A percentile compares a stretch with the other conserved stretches of the same genome.
Conservation (phyloP, 2,113 vertebrate species). For the Stercorarius parasiticus region DNA sequence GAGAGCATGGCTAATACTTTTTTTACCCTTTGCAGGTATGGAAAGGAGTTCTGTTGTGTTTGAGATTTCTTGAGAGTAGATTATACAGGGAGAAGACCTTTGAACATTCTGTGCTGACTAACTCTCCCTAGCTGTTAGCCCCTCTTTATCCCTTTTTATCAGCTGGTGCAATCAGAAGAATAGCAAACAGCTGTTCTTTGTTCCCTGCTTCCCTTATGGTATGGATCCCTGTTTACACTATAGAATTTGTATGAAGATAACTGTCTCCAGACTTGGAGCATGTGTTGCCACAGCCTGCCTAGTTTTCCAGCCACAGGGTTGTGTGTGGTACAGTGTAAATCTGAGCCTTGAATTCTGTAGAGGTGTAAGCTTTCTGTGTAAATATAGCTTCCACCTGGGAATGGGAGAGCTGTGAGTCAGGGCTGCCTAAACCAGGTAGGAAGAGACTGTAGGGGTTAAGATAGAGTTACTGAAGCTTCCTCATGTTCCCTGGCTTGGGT, state of each 20-base stretch:
- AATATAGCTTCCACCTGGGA: neutral
- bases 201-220: neutral
- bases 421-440: neutral
- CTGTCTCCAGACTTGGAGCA: neutral
- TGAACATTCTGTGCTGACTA: fast-evolving
- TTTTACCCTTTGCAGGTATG: neutral
- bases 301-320: neutral
- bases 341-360: neutral
- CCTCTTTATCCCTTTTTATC: neutral
- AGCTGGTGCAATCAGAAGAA: neutral
- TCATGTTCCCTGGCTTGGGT: neutral
- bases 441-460: neutral
- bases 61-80: neutral
- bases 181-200: neutral
- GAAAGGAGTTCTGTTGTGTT: neutral
- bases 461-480: neutral
- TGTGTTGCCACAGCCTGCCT: neutral
- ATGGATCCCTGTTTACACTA: neutral
- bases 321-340: neutral
- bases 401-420: neutral
- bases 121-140: neutral
- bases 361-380: neutral
- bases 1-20: fast-evolving
- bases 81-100: neutral
- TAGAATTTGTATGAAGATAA: neutral